Evolutionary conservation across 2,888 invertebrate species (phyloP), one percentile per base, ranked within the genome.

Genomic region (Aspidapion aeneum): DNA sequence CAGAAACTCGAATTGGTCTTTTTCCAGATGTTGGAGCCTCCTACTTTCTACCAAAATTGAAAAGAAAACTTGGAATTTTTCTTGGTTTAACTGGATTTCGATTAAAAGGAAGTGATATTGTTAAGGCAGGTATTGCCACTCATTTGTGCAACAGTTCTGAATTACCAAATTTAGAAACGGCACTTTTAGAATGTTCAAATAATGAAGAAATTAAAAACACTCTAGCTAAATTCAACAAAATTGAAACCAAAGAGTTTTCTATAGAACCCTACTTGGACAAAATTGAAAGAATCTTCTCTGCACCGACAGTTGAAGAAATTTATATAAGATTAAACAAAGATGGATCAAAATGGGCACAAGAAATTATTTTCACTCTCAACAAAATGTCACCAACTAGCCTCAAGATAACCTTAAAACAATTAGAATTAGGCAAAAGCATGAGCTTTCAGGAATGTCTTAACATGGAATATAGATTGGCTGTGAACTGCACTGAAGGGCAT

Each of bases 1-100:
- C 99, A 0, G 99, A 99, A 83, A 98, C 98, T 0, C 94, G 91
- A n/a, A 96, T 99, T 72, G 98, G 97, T 7, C 82, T 98, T 49
- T 95, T 97, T 75, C 96, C 98, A 1, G 99, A 99, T 83, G 98
- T 98, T 5, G 99, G 99, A 1, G 97, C 93, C 0, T 91, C 94
- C 0, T 90, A 94, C 75, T 96, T 98, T 78, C 82, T 99, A 60
- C 91, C 98, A 0, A 85, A 94, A 66, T 79, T 99, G 55, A 85
- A 86, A 62, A 94, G 93, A 17, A 90, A 93, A 76, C 82, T 98
- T 51, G 98, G 99, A 60, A 79, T 90, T 51, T 99, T 89, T 78
- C 82, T 99, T 62, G 98, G 94, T 18, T 83, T 99, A 52, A 98
- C 97, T 51, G 86, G 86, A 66, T 81, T 84, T 66, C 80, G 86